These are phyloP conservation scores for Drosophila takahashii DNA, from an alignment of 1,140 invertebrate genomes.

Conservation along the genomic window DNA sequence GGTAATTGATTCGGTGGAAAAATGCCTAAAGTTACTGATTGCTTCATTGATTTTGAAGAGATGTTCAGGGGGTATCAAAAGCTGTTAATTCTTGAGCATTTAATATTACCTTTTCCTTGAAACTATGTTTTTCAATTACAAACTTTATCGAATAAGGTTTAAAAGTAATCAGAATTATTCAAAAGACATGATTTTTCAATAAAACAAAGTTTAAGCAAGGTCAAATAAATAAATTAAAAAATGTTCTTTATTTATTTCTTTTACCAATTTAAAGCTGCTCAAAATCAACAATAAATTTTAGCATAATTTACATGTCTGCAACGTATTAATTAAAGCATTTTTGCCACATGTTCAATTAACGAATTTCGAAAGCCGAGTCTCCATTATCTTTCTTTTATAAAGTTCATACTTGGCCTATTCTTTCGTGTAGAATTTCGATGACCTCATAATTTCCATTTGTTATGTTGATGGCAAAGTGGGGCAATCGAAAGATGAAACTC, in stretches of 20 bases:
- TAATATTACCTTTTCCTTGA: too few relatives aligned
- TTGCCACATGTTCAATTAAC: constrained; percentile 41
- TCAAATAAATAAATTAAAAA: too few relatives aligned
- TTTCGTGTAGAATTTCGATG: constrained; percentile 12
- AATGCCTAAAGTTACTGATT: constrained; percentile 6
- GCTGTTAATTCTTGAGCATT: too few relatives aligned
- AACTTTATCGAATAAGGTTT: too few relatives aligned
- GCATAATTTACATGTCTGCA: constrained; percentile 10
- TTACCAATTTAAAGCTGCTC: not conserved
- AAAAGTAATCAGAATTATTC: too few relatives aligned
- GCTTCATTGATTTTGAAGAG: constrained; percentile 22
- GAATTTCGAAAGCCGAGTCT: constrained; percentile 11
- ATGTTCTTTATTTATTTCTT: not conserved
- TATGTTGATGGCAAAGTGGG: constrained; percentile 24
- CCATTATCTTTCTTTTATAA: constrained; percentile 23
- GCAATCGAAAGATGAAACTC: constrained; percentile 9
- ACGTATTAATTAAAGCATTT: constrained; percentile 16
- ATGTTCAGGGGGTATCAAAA: not conserved
- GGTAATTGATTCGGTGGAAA: constrained; percentile 29
- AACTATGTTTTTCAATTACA: too few relatives aligned
- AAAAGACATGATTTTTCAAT: too few relatives aligned
- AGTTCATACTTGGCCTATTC: constrained; percentile 6
- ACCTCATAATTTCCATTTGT: constrained; percentile 28
- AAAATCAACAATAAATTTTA: constrained; percentile 3
- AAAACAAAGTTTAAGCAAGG: too few relatives aligned